Evolutionary conservation across 2,888 invertebrate genomes (phyloP), one percentile per base, ranked within the genome.

Genomic region (Lingula anatina): DNA sequence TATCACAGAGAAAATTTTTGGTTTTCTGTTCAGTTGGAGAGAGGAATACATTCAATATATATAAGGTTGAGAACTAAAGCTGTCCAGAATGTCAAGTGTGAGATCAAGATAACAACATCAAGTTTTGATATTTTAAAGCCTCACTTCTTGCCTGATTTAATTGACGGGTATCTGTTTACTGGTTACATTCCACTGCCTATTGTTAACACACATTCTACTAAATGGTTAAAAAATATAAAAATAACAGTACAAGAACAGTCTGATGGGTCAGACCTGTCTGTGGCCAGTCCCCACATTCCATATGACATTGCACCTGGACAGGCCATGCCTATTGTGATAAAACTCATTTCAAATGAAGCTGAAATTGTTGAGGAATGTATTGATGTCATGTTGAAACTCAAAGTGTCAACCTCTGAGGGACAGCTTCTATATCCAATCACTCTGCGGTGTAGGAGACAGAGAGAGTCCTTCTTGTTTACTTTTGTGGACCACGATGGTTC

Each of bases 401-500:
- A 61, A 47, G 50, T 70, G 12, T 52, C 54, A 20, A 65, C 70
- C 15, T 63, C 67, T n/a, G 59, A 62, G 25, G 71, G 70, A n/a
- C 40, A 49, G 2, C 25, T 49, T 7, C 45, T 45, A 7, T 41
- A 61, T 25, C 44, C 53, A 5, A 9, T 70, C 9, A 51, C 48
- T 7, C 54, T 73, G 12, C 52, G 70, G 37, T 71, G 72, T 56
- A 54, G 73, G 15, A 62, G 54, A 18, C 41, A 42, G n/a, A 49
- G 54, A 5, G 65, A 70, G 46, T 71, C 71, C 2, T 69, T 71
- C 51, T 49, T 72, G 28, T 71, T 70, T 51, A 71, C 72, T 2
- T 73, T 73, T 50, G 15, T 69, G 25, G 72, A 72, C 47, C 72
- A 72, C 54, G 73, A 73, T 59, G 70, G 70, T 2, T 71, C 71